Conservation (phyloP, 2,888 invertebrate genomes). For the Caenorhabditis wallacei region DNA sequence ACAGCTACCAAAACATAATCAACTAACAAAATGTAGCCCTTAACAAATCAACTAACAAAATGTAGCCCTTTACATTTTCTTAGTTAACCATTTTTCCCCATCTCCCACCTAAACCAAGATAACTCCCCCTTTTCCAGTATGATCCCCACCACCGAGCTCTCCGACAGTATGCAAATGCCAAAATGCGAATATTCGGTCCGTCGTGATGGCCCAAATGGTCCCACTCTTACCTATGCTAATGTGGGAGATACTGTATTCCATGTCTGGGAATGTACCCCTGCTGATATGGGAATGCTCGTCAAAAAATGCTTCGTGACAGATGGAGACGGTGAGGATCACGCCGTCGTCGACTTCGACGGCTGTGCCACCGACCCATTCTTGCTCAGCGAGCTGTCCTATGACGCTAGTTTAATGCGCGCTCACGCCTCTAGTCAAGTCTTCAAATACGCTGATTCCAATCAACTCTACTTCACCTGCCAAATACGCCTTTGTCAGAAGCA, state of each 20-base stretch:
- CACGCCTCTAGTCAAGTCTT: slow-evolving; percentile 82
- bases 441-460: slow-evolving; percentile 83
- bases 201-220: slow-evolving; percentile 78
- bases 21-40: not conserved
- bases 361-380: slow-evolving; percentile 80
- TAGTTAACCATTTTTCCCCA: too few relatives aligned
- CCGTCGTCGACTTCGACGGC: slow-evolving; percentile 80
- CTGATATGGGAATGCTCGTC: slow-evolving; percentile 82
- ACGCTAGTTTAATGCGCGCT: slow-evolving; percentile 79
- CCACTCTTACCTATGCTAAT: slow-evolving; percentile 79
- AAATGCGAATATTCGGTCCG: slow-evolving; percentile 80
- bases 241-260: slow-evolving; percentile 82
- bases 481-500: slow-evolving; percentile 82
- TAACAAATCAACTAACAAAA: too few relatives aligned
- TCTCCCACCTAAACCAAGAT: too few relatives aligned
- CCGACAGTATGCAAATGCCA: slow-evolving; percentile 82
- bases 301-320: slow-evolving; percentile 82
- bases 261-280: slow-evolving; percentile 81
- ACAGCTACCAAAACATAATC: too few relatives aligned
- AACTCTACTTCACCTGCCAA: slow-evolving; percentile 82
- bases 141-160: slow-evolving; percentile 80
- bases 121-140: slow-evolving; percentile 69
- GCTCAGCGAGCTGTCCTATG: slow-evolving; percentile 79
- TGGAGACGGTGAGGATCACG: slow-evolving; percentile 82
- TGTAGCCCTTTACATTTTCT: too few relatives aligned